A percentile compares a stretch with the other conserved stretches of the same genome.
Evolutionary conservation across 2,113 vertebrate genomes (phyloP).

Genomic region (Ranitomeya imitator): DNA sequence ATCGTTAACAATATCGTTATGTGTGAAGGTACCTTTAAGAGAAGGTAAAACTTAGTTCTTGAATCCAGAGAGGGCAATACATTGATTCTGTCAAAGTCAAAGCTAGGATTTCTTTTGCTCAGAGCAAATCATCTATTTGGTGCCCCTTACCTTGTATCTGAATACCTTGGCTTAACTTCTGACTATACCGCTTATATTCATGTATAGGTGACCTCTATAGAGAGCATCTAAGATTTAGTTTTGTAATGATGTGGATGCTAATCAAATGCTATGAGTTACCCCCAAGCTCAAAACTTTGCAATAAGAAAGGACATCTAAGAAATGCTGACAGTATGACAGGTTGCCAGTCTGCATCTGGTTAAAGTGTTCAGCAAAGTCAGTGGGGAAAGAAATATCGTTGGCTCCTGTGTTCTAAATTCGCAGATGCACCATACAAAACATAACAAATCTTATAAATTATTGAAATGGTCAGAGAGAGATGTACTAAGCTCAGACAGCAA

Average conservation of each 20-base stretch:
- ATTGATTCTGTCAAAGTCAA: not conserved
- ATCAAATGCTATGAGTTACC: not conserved
- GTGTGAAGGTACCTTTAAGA: no score
- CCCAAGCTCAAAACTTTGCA: not conserved
- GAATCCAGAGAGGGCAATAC: not conserved
- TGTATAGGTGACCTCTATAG: not conserved
- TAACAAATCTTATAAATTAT: slow-evolving; percentile 52
- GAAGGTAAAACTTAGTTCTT: not conserved
- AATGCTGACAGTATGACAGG: slow-evolving; percentile 5
- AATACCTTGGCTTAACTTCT: no score
- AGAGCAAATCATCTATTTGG: no score
- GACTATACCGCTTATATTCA: no score
- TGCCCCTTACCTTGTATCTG: no score
- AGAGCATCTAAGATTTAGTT: not conserved
- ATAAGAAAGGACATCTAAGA: not conserved
- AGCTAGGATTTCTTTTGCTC: no score
- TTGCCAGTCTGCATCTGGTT: slow-evolving; percentile 11
- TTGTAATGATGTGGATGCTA: not conserved
- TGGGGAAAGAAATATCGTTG: slow-evolving; percentile 1
- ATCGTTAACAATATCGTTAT: no score
- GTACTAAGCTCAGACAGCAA: slow-evolving; percentile 48
- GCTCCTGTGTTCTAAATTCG: slow-evolving; percentile 3
- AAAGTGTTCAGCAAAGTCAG: slow-evolving; percentile 20
- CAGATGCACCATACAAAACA: slow-evolving; percentile 30
- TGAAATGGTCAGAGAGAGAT: slow-evolving; percentile 51